Evolutionary conservation across 2,888 invertebrate genomes (phyloP).

Genomic region (Cryptus viduatorius): DNA sequence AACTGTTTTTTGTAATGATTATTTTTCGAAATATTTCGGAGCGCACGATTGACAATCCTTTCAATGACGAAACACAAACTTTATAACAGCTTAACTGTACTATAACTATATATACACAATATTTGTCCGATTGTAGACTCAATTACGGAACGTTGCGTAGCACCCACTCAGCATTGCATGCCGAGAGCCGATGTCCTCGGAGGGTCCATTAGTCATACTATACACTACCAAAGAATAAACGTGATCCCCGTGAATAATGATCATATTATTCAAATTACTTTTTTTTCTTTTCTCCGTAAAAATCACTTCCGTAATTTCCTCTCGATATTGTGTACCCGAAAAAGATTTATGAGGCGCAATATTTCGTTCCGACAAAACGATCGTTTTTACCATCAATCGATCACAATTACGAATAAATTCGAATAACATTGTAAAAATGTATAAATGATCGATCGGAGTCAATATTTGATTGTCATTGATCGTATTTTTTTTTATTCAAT

Average conservation of each 20-base stretch:
- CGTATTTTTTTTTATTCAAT: too few relatives aligned
- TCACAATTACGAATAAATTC: conserved; percentile 38
- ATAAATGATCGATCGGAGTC: conserved; percentile 41
- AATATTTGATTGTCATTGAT: conserved; percentile 32
- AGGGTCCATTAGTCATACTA: conserved; percentile 60
- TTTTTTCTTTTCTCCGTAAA: conserved; percentile 63
- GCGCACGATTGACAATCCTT: too few relatives aligned
- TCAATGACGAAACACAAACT: too few relatives aligned
- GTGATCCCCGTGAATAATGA: conserved; percentile 73
- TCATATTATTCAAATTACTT: conserved; percentile 75
- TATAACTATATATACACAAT: too few relatives aligned
- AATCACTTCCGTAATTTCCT: conserved; percentile 71
- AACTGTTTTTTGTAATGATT: too few relatives aligned
- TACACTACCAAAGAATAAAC: conserved; percentile 44
- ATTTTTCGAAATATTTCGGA: too few relatives aligned
- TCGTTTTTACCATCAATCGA: conserved; percentile 34
- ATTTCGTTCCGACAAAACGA: conserved; percentile 28
- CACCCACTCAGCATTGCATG: too few relatives aligned
- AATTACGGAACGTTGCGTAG: too few relatives aligned
- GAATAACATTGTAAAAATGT: neutral
- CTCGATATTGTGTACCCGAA: conserved; percentile 17
- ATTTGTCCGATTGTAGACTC: too few relatives aligned
- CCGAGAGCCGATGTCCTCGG: conserved; percentile 30
- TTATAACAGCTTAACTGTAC: too few relatives aligned
- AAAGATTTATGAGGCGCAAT: conserved; percentile 23